Evolutionary conservation across 2,888 invertebrate genomes (phyloP).

Genomic region (Metalampra italica): DNA sequence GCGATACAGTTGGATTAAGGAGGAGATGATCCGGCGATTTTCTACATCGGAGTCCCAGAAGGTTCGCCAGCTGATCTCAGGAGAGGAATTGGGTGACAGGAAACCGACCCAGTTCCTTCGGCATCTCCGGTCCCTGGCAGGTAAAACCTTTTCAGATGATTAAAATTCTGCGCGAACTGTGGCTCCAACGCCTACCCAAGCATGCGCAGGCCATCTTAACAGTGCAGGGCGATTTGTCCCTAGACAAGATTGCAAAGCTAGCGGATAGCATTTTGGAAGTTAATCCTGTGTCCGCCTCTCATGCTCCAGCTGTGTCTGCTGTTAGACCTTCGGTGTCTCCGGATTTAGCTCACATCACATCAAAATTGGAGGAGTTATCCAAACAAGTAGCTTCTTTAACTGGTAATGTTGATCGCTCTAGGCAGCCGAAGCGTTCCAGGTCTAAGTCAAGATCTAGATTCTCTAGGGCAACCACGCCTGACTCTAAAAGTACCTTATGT

Average conservation of each 20-base stretch:
- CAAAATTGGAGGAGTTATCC: background rate
- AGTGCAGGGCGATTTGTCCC: background rate
- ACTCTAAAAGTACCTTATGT: background rate
- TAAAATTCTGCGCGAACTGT: slow-evolving; percentile 1
- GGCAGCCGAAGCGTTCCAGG: background rate
- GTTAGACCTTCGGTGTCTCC: background rate
- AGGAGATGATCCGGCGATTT: background rate
- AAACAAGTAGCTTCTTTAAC: background rate
- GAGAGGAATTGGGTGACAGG: slow-evolving; percentile 9
- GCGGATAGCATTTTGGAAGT: slow-evolving; percentile 8
- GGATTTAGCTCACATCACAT: background rate
- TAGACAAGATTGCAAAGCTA: slow-evolving; percentile 6
- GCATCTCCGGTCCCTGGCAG: slow-evolving; percentile 9
- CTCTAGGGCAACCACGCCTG: background rate
- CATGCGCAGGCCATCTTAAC: slow-evolving; percentile 4
- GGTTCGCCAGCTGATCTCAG: slow-evolving; percentile 4
- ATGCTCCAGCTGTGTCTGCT: background rate
- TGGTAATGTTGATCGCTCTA: background rate
- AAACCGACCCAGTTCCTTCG: slow-evolving; percentile 8
- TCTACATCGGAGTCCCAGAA: slow-evolving; percentile 4
- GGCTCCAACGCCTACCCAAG: slow-evolving; percentile 4
- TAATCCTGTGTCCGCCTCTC: background rate
- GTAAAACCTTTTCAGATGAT: slow-evolving; percentile 1
- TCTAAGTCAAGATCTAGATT: background rate
- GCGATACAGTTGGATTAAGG: background rate